Conservation (phyloP, 2,888 invertebrate species). For the Caenorhabditis imperialis region DNA sequence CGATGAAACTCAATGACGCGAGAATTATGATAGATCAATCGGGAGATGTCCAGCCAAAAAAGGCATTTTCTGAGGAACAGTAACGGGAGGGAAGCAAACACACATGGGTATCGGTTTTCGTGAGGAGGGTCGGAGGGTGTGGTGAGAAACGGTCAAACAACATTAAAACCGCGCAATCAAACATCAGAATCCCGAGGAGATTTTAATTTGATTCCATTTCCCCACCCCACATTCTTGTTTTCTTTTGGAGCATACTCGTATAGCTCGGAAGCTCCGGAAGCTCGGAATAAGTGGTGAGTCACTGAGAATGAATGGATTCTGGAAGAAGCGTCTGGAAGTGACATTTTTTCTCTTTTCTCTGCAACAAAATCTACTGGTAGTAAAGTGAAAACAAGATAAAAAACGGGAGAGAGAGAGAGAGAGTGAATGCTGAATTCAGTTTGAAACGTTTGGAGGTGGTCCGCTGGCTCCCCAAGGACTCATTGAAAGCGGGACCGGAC, state of each 20-base stretch:
- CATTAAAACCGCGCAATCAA: conserved; percentile 39
- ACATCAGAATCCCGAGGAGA: conserved; percentile 39
- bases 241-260: too few relatives aligned
- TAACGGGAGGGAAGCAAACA: conserved; percentile 43
- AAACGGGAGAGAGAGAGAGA: conserved; percentile 6
- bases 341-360: too few relatives aligned
- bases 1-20: conserved; percentile 22
- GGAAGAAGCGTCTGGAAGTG: too few relatives aligned
- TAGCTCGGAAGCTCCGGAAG: too few relatives aligned
- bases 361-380: too few relatives aligned
- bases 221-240: too few relatives aligned
- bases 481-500: conserved; percentile 19
- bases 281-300: too few relatives aligned
- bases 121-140: conserved; percentile 10
- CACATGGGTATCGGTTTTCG: conserved; percentile 40
- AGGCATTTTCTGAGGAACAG: too few relatives aligned
- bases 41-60: too few relatives aligned
- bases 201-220: too few relatives aligned
- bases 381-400: not conserved
- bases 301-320: too few relatives aligned
- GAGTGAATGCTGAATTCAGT: conserved; percentile 30
- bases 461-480: conserved; percentile 20
- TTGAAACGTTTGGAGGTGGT: conserved; percentile 43
- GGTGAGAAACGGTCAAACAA: conserved; percentile 45
- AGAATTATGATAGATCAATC: conserved; percentile 19